These are phyloP conservation scores for Thalassophryne amazonica DNA, from an alignment of 2,797 vertebrate species.

Conservation along the genomic window DNA sequence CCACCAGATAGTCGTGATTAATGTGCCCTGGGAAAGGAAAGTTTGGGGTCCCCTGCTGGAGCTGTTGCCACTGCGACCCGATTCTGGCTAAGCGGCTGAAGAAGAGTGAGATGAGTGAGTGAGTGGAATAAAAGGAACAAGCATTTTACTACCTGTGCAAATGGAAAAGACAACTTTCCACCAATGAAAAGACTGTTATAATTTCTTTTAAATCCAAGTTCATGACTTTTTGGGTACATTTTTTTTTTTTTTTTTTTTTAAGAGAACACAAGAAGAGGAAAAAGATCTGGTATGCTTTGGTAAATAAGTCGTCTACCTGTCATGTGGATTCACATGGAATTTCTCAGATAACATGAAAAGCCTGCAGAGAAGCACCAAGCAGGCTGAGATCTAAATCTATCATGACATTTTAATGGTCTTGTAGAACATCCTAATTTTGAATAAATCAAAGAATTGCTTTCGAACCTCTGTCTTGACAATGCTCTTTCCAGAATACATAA, in stretches of 20 bases:
- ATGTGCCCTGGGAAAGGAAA: too few relatives aligned
- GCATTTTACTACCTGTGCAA: too few relatives aligned
- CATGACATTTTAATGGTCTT: slow-evolving; percentile 9
- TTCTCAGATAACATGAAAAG: not conserved
- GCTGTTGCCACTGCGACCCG: too few relatives aligned
- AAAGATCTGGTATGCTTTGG: not conserved
- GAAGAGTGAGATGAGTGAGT: too few relatives aligned
- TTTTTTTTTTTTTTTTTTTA: too few relatives aligned
- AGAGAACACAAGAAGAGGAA: not conserved
- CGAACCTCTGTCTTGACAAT: not conserved
- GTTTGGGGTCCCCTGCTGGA: too few relatives aligned
- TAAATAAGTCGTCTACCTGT: slow-evolving; percentile 5
- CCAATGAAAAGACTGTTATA: not conserved
- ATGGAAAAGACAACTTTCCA: not conserved
- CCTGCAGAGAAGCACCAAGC: not conserved
- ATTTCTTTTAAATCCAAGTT: slow-evolving; percentile 14
- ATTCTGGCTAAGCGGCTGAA: too few relatives aligned
- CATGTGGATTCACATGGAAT: not conserved
- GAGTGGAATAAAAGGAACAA: too few relatives aligned
- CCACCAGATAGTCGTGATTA: too few relatives aligned
- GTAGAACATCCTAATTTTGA: slow-evolving; percentile 4
- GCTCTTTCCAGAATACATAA: not conserved
- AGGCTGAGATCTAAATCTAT: not conserved
- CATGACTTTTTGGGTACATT: slow-evolving; percentile 15
- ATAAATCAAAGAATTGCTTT: slow-evolving; percentile 9